Base-by-base conservation (phyloP, 2,888 invertebrate species). In the Colletes collaris region DNA sequence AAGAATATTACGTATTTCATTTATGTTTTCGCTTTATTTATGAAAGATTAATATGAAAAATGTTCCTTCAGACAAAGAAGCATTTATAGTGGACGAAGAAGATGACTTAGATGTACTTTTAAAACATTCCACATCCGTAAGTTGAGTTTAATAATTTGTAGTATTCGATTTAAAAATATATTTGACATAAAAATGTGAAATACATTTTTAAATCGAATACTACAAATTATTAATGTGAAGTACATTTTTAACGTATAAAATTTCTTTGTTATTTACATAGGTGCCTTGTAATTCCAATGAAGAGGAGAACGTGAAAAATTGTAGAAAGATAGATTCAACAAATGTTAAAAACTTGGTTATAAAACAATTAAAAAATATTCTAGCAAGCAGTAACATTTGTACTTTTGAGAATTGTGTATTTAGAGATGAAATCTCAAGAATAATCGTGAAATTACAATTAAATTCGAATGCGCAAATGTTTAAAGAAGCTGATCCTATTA, bases 321-420 rank as follows among this genome's bases (percentile, higher is more conserved):
- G 44, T 37, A 67, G 58, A 35, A 49, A 44, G 7, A 40, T 37
- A 58, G 73, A 85, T 49, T 52, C 37, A 16, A 78, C 67, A 60
- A 65, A 37, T 10, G 49, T 77, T 27, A 76, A 60, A 50, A 67
- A 84, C 16, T 64, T 10, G 50, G 64, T 85, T 60, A 52, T 72
- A 49, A 80, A 84, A 19, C 79, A 86, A 50, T 27, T 86, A 37
- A 82, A 76, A 66, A 79, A 65, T 60, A 50, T 82, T 70, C 58
- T 86, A 58, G 50, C 56, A 7, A 76, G 68, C 27, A 76, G 13
- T 55, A 65, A 52, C 4, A 76, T 76, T 71, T 87, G 73, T 80
- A 89, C 87, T 3, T 86, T 90, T 50, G 93, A 93, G 53, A 91
- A 91, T 59, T 90, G 90, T 73, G 76, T 82, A 3, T 83, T 92